Percentiles rank a stretch among this genome's conserved stretches.
Evolutionary conservation across 2,113 vertebrate species (phyloP).

Genomic region (Addax nasomaculatus): DNA sequence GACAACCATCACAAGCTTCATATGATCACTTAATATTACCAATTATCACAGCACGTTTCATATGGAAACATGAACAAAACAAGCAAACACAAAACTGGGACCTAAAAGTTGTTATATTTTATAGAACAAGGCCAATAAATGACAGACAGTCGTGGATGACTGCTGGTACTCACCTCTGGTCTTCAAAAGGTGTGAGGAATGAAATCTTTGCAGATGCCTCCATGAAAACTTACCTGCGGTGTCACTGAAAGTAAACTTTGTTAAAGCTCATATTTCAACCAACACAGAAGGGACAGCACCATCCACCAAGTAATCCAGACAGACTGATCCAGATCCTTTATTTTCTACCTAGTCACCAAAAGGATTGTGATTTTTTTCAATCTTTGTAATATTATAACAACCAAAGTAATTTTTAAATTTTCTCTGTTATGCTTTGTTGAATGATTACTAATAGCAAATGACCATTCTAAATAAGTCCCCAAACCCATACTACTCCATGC

Average conservation of each 20-base stretch:
- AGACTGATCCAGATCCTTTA: neutral
- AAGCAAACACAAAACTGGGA: neutral
- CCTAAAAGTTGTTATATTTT: neutral
- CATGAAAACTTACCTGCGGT: neutral
- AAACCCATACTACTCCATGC: neutral
- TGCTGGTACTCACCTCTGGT: neutral
- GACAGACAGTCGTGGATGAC: neutral
- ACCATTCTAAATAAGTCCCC: neutral
- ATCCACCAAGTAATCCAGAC: neutral
- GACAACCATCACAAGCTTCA: neutral
- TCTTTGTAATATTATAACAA: neutral
- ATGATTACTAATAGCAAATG: neutral
- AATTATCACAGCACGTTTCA: neutral
- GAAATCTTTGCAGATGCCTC: neutral
- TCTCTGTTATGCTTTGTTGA: neutral
- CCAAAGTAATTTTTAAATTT: neutral
- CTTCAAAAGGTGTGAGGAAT: neutral
- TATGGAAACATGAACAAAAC: neutral
- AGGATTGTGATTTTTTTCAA: neutral
- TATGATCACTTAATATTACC: neutral
- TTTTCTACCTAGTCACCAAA: neutral
- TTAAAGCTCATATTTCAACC: neutral
- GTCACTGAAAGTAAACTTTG: neutral
- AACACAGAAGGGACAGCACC: neutral
- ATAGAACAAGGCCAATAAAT: neutral